Conservation (phyloP, 1,140 invertebrate genomes). For the Antheraea pernyi region DNA sequence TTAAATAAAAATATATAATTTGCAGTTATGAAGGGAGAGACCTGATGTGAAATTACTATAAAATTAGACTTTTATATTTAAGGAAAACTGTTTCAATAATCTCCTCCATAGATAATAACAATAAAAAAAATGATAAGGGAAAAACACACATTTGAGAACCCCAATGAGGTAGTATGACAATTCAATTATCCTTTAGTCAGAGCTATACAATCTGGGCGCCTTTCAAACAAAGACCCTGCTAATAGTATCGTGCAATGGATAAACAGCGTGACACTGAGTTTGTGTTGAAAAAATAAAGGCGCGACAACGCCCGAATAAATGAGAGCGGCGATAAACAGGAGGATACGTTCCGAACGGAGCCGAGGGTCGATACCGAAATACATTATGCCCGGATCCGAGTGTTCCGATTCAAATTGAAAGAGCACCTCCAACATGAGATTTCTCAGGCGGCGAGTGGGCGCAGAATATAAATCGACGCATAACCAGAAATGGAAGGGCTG, state of each 20-base stretch:
- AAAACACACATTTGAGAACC: conserved; percentile 12
- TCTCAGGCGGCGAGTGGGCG: conserved; percentile 76
- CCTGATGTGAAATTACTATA: too few species aligned
- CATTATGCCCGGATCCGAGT: conserved; percentile 78
- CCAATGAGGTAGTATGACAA: conserved; percentile 50
- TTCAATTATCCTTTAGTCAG: conserved; percentile 63
- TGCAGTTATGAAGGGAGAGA: too few species aligned
- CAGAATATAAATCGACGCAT: conserved; percentile 78
- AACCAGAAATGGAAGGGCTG: conserved; percentile 74
- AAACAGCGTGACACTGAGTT: conserved; percentile 67
- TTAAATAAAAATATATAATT: too few species aligned
- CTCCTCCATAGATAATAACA: neutral
- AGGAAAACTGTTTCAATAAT: too few species aligned
- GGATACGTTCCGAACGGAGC: conserved; percentile 61
- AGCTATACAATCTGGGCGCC: conserved; percentile 58
- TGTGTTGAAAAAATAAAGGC: conserved; percentile 75
- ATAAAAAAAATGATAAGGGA: neutral
- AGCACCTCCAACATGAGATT: conserved; percentile 78
- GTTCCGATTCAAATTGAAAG: conserved; percentile 80
- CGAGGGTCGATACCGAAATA: conserved; percentile 78
- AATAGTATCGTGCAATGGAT: conserved; percentile 64
- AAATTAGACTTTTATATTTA: too few species aligned
- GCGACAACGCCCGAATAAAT: conserved; percentile 76
- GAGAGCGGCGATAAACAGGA: conserved; percentile 77
- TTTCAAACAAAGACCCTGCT: conserved; percentile 67